Evolutionary conservation across 2,797 vertebrate genomes (phyloP), one percentile per base, ranked within the genome.

Genomic region (Nyctibius grandis): DNA sequence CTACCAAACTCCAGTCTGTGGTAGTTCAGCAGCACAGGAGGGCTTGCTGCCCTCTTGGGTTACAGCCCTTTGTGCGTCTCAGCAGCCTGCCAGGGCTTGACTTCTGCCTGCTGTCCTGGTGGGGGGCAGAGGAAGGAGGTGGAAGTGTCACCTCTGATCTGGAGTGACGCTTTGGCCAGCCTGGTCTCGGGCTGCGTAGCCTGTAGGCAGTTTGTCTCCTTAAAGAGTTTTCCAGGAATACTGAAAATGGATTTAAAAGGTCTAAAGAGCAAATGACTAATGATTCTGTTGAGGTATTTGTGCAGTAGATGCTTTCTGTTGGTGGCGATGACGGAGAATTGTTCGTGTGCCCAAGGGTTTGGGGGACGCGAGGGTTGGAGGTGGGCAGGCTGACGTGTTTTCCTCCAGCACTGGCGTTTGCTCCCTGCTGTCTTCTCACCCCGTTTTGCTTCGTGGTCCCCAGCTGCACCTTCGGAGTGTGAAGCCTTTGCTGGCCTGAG

Each of bases 291-390:
- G 63, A 69, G 82, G 9, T 15, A 9, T 83, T 70, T 19, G 12
- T 20, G 31, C 20, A 34, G 48, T 19, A 56, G 76, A 22, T 7
- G 1, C 23, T 48, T 64, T 45, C 42, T 57, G 18, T 14, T 74
- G 61, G n/a, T 50, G 42, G 29, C 3, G 6, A 5, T 33, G 75
- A 25, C 26, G 8, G 33, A 38, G 70, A 53, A 15, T 47, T 51
- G 28, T 38, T n/a, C 7, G 0, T 0, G 28, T 65, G 57, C 40
- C 0, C 1, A 6, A 0, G 53, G 22, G 48, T 44, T 12, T 38
- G 13, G 48, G 53, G 65, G 7, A 15, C 44, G 8, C 2, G 3
- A 4, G 56, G 21, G 15, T 36, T 60, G 1, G n/a, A 60, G 6
- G 25, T 0, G 1, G 79, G n/a, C 74, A 14, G 50, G 56, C 13